Percentiles rank a stretch among this genome's conserved stretches.
These are phyloP conservation scores for Lanius collurio DNA, from an alignment of 2,113 vertebrate species.

Conservation along the genomic window DNA sequence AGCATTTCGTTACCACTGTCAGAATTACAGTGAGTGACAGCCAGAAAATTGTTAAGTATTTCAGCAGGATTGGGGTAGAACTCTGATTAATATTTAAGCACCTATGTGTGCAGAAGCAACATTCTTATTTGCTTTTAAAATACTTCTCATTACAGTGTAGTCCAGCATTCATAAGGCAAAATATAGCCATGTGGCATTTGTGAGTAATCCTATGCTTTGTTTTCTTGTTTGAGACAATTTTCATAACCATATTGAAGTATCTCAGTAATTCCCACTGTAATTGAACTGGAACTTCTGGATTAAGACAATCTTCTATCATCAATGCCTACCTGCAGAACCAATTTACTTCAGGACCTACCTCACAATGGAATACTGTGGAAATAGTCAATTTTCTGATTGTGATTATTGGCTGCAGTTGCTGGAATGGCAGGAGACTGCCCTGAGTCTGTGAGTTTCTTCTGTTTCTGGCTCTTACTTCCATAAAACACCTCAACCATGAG, in stretches of 20 bases:
- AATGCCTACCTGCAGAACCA: not conserved
- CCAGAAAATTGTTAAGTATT: slow-evolving; percentile 23
- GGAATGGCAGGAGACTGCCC: not conserved
- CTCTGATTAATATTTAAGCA: slow-evolving; percentile 57
- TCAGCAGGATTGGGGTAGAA: not conserved
- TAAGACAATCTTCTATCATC: not conserved
- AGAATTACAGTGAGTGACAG: slow-evolving; percentile 35
- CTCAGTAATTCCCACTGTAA: not conserved
- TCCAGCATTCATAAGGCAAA: not conserved
- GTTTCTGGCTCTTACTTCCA: not conserved
- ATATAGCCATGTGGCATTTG: not conserved
- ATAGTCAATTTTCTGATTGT: not conserved
- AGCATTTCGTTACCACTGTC: slow-evolving; percentile 19
- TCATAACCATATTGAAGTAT: not conserved
- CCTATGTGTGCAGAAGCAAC: slow-evolving; percentile 20
- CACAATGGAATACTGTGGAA: not conserved
- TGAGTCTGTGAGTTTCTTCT: not conserved
- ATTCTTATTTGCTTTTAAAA: slow-evolving; percentile 44
- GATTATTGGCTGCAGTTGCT: not conserved
- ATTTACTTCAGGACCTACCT: slow-evolving; percentile 7
- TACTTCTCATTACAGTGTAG: not conserved
- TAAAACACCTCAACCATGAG: not conserved
- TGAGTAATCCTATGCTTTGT: not conserved
- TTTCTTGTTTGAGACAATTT: not conserved
- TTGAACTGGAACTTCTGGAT: slow-evolving; percentile 7